These are phyloP conservation scores for Phalacrocorax aristotelis DNA, from an alignment of 2,113 vertebrate genomes.

Conservation along the genomic window DNA sequence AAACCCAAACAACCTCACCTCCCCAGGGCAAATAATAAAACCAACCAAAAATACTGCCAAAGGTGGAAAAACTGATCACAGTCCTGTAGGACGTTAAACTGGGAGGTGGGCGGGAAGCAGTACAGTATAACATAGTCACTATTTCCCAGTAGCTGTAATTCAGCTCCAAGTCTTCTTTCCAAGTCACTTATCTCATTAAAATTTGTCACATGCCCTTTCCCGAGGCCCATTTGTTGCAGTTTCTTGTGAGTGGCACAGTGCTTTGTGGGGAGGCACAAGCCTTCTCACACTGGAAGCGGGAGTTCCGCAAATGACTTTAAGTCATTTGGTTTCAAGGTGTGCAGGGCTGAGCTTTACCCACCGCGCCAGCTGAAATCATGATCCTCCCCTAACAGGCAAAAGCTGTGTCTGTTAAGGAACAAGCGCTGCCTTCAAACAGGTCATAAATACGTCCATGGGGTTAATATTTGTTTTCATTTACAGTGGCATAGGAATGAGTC, in stretches of 20 bases:
- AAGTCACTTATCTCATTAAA: constrained; percentile 33
- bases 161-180: background rate
- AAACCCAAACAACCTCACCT: background rate
- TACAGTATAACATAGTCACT: background rate
- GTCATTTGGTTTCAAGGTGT: background rate
- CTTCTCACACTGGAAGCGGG: fast-evolving
- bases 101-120: background rate
- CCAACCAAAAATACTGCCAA: background rate
- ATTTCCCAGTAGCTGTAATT: background rate
- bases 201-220: background rate
- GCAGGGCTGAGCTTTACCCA: background rate
- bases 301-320: background rate
- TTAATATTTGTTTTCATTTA: background rate
- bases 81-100: background rate
- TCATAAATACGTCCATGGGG: background rate
- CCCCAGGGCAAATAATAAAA: background rate
- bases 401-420: background rate
- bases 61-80: constrained; percentile 5
- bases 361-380: background rate
- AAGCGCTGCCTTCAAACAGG: background rate
- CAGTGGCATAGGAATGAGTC: background rate
- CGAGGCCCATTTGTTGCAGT: background rate
- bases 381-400: background rate
- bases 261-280: background rate
- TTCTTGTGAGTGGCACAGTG: background rate